Percentiles rank a stretch among this genome's conserved stretches.
phyloP scores from a whole-genome alignment of 1,140 invertebrate species.

The Tigriopus japonicus region DNA sequence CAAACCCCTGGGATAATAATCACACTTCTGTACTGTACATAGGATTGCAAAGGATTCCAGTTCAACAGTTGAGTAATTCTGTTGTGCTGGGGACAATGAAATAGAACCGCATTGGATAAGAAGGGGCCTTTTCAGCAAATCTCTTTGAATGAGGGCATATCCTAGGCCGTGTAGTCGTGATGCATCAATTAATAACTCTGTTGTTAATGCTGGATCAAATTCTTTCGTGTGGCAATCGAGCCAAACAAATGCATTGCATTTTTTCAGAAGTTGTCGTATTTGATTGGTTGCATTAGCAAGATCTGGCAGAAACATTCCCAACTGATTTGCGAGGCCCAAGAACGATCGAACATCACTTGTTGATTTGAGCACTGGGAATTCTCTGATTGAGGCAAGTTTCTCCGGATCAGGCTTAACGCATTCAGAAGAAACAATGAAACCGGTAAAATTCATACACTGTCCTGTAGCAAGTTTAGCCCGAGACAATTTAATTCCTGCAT shows the following conservation, averaged over 20 bases:
- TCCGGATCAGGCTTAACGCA: slow-evolving; percentile 22
- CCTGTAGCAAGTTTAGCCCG: neutral
- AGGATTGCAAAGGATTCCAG: neutral
- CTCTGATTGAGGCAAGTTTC: slow-evolving; percentile 24
- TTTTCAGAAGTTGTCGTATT: neutral
- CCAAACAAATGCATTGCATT: neutral
- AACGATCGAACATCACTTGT: neutral
- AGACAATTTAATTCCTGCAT: neutral
- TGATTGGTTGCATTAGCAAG: neutral
- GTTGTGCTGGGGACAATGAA: neutral
- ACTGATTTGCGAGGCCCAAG: neutral
- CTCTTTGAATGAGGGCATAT: neutral
- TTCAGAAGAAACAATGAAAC: slow-evolving; percentile 22
- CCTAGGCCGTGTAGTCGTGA: neutral
- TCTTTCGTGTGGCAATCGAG: neutral
- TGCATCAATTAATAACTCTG: slow-evolving; percentile 1
- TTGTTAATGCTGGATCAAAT: neutral
- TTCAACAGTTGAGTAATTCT: neutral
- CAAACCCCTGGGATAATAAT: neutral
- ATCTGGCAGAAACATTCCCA: slow-evolving; percentile 3
- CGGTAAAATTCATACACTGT: slow-evolving; percentile 23
- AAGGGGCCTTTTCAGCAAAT: neutral
- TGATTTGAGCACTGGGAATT: slow-evolving; percentile 15
- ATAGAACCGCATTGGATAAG: neutral
- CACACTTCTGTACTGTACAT: neutral